phyloP scores from a whole-genome alignment of 2,888 invertebrate species.

The Sesamia inferens region DNA sequence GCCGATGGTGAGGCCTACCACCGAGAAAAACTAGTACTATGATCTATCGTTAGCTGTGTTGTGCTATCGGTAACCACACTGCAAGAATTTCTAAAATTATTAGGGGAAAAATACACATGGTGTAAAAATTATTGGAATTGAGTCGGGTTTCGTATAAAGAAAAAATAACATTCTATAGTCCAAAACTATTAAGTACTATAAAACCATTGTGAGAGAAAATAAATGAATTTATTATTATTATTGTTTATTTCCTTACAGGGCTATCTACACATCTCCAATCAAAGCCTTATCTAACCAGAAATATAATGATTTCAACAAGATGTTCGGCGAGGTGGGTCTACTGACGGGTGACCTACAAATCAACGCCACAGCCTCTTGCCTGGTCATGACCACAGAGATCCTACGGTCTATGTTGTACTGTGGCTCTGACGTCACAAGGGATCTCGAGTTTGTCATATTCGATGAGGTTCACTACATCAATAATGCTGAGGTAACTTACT shows the following conservation, averaged over 20 bases:
- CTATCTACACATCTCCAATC: conserved; percentile 99
- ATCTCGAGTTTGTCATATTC: conserved; percentile 99
- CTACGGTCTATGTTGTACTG: conserved; percentile 98
- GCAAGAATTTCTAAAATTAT: too few species aligned
- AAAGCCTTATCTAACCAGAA: conserved; percentile 99
- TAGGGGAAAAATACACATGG: too few species aligned
- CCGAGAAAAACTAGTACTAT: too few species aligned
- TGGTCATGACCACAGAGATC: conserved; percentile 99
- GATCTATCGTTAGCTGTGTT: too few species aligned
- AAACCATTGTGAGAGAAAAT: too few species aligned
- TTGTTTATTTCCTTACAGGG: conserved; percentile 82
- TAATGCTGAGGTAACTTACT: conserved; percentile 93
- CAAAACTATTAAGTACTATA: too few species aligned
- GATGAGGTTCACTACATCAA: conserved; percentile 99
- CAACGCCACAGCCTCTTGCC: conserved; percentile 97
- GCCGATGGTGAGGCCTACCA: too few species aligned
- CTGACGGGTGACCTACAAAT: conserved; percentile 99
- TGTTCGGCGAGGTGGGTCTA: conserved; percentile 97
- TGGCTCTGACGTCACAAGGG: conserved; percentile 97
- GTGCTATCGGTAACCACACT: too few species aligned
- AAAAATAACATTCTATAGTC: too few species aligned
- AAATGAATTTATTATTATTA: too few species aligned
- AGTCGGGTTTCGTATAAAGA: too few species aligned
- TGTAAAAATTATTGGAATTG: too few species aligned
- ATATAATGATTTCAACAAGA: conserved; percentile 98